Conservation (phyloP, 2,113 vertebrate genomes). For the Microcebus ravelobensis region DNA sequence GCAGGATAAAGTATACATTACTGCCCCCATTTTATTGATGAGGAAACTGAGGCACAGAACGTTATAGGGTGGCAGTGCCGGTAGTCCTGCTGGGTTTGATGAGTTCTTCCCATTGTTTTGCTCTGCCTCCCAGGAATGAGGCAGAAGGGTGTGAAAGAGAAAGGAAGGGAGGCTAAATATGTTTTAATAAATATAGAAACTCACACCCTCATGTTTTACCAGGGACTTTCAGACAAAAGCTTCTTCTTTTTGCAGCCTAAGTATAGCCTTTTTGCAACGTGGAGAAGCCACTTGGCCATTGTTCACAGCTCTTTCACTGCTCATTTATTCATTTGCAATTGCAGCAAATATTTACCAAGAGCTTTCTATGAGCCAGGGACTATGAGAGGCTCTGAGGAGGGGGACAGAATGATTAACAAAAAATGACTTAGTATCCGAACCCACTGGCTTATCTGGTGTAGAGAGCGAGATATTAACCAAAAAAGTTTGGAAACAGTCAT, state of each 20-base stretch:
- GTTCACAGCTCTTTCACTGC: constrained; percentile 15
- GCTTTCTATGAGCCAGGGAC: background rate
- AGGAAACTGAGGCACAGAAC: constrained; percentile 21
- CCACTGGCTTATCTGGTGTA: background rate
- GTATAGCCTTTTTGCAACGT: background rate
- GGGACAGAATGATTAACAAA: background rate
- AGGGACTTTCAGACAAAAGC: constrained; percentile 51
- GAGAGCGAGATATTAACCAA: background rate
- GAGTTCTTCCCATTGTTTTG: background rate
- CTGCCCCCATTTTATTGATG: background rate
- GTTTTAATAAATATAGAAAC: constrained; percentile 62
- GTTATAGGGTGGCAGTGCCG: background rate
- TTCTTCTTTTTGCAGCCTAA: background rate
- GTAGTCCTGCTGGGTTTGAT: background rate
- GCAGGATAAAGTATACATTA: background rate
- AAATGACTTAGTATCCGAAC: background rate
- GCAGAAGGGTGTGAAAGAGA: background rate
- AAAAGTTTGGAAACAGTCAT: background rate
- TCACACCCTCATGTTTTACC: constrained; percentile 28
- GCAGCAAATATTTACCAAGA: background rate
- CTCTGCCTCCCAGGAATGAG: background rate
- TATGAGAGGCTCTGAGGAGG: background rate
- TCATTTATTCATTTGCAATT: background rate
- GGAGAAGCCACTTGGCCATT: constrained; percentile 17
- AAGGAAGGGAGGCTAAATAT: constrained; percentile 40